Base-by-base conservation (phyloP, 1,140 invertebrate species). In the Pseudomyrmex dendroicus region DNA sequence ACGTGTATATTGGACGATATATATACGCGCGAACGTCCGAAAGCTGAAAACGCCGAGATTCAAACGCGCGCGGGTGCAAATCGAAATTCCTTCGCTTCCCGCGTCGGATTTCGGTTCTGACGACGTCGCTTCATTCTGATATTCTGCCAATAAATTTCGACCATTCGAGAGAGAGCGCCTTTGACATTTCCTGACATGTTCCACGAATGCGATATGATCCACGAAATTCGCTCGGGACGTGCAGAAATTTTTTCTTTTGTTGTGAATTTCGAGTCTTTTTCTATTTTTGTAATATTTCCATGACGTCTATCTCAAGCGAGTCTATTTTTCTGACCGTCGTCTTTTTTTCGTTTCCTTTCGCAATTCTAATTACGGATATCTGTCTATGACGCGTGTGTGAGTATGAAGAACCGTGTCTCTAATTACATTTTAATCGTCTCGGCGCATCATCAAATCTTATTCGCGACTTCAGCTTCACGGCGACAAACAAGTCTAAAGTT, bases 1-100 rank as follows among this genome's bases (percentile, higher is more conserved):
- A 84, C 73, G 85, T 84, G 68, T 64, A 87, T 64, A 35, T 35
- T 35, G 80, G 73, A 66, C 86, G 76, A 84, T 76, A 74, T 67
- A 35, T 35, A 35, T 35, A 35, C 35, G 78, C 72, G 74, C 61
- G 85, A 85, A 83, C 73, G 72, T 78, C 57, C 86, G 85, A 80
- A 84, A 86, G 80, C 82, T 72, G 73, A 80, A 80, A 86, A 77
- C 82, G 86, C 48, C 57, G 62, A 82, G 80, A 80, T 59, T 56
- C 35, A 35, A 25, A n/a, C 25, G 67, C 17, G 5, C 22, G 46
- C 59, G 48, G 52, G 15, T 63, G 54, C 44, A 80, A 70, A 70
- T 59, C 66, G 76, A 72, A 80, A 80, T 80, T 80, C 76, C 72
- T 80, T 72, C 66, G 76, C 35, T 35, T 67, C 17, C 25, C 62